phyloP scores from a whole-genome alignment of 2,888 invertebrate species.

The Lydus trimaculatus region DNA sequence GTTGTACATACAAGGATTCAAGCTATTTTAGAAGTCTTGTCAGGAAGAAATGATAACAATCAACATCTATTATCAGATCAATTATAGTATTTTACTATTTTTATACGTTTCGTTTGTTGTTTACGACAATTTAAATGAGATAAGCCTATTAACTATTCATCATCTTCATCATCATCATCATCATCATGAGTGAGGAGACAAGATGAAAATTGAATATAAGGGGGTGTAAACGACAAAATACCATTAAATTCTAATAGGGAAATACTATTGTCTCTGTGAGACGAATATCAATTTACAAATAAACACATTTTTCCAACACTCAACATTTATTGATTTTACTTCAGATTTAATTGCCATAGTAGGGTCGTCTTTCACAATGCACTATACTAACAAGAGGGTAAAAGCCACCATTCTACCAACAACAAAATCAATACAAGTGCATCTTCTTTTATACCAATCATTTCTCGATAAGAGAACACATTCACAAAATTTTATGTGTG shows the following conservation, averaged over 20 bases:
- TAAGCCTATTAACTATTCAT: constrained; percentile 17
- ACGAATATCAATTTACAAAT: neutral
- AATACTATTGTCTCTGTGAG: neutral
- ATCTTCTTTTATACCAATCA: neutral
- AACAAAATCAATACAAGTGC: constrained; percentile 1
- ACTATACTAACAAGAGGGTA: neutral
- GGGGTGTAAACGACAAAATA: neutral
- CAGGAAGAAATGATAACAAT: neutral
- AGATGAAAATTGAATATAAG: neutral
- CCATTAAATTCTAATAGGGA: neutral
- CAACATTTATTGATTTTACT: neutral
- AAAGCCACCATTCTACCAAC: neutral
- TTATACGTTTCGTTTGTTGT: neutral
- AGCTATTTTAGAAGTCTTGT: neutral
- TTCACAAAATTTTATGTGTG: neutral
- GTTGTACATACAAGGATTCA: neutral
- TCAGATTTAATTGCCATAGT: neutral
- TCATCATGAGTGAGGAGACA: too few species aligned
- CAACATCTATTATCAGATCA: neutral
- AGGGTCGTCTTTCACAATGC: neutral
- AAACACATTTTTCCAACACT: neutral
- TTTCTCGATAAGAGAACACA: neutral
- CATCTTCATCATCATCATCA: too few species aligned
- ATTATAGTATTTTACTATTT: neutral
- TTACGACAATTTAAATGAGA: neutral